phyloP scores from a whole-genome alignment of 2,113 vertebrate genomes.

The Brachypteracias leptosomus region DNA sequence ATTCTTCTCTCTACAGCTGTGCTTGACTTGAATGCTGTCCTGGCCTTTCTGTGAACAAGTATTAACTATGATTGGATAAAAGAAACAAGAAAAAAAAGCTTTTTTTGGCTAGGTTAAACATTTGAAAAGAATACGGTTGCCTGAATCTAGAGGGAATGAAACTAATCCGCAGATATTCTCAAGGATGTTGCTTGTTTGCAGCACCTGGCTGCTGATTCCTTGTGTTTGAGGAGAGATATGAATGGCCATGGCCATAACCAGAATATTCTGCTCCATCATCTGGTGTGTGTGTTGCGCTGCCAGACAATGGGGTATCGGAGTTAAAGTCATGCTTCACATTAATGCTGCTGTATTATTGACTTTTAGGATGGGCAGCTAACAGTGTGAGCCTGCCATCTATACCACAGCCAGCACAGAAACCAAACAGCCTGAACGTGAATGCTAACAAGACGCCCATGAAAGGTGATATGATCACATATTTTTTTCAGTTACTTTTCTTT shows the following conservation, averaged over 20 bases:
- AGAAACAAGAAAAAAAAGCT: not conserved
- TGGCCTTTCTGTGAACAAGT: not conserved
- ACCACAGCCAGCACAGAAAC: conserved; percentile 66
- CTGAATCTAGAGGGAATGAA: not conserved
- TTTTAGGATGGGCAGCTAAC: conserved; percentile 80
- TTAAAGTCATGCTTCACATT: not conserved
- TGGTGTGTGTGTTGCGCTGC: not conserved
- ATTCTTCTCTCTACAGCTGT: not conserved
- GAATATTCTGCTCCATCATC: not conserved
- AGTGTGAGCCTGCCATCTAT: conserved; percentile 32
- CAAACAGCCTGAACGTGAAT: conserved; percentile 71
- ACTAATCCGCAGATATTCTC: not conserved
- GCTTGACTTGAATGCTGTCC: not conserved
- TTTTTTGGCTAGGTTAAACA: not conserved
- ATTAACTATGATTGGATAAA: not conserved
- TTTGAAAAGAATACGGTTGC: not conserved
- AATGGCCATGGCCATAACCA: not conserved
- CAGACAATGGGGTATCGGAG: not conserved
- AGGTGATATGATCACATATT: conserved; percentile 66
- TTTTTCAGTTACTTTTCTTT: not conserved
- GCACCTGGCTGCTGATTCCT: not conserved
- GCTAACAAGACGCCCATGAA: conserved; percentile 55
- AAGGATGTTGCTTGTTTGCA: not conserved
- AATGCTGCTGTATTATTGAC: conserved; percentile 39
- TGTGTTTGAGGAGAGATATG: not conserved